Conservation (phyloP, 2,113 vertebrate genomes). For the Hyperoodon ampullatus region DNA sequence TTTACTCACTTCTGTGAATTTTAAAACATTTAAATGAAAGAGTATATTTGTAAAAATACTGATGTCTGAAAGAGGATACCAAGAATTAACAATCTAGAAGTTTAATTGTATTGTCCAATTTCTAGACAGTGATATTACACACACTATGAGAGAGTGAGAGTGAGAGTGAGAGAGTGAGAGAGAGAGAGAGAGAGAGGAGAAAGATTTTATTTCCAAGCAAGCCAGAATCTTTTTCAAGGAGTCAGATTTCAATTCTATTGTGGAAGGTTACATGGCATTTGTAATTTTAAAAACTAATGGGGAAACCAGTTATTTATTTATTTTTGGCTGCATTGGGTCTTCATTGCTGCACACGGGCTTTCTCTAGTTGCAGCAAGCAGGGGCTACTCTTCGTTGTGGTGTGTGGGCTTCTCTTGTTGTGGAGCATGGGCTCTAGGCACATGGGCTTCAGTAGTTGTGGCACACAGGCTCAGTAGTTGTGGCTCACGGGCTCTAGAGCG, state of each 20-base stretch:
- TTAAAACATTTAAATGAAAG: slow-evolving; percentile 23
- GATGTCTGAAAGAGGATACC: neutral
- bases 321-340: no score
- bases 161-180: no score
- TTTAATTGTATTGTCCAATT: neutral
- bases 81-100: neutral
- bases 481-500: no score
- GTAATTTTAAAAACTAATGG: slow-evolving; percentile 9
- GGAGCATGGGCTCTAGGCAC: no score
- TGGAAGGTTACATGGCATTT: neutral
- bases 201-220: neutral
- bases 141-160: neutral
- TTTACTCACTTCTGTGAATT: slow-evolving; percentile 36
- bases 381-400: no score
- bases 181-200: neutral
- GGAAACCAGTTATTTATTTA: neutral
- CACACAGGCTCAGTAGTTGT: no score
- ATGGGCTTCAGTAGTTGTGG: no score
- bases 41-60: neutral
- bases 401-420: no score
- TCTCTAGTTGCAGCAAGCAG: no score
- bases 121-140: neutral
- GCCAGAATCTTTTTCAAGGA: neutral
- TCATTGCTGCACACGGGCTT: no score
- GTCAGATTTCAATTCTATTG: neutral